phyloP scores from a whole-genome alignment of 2,888 invertebrate species.

The Diarsia dahlii region DNA sequence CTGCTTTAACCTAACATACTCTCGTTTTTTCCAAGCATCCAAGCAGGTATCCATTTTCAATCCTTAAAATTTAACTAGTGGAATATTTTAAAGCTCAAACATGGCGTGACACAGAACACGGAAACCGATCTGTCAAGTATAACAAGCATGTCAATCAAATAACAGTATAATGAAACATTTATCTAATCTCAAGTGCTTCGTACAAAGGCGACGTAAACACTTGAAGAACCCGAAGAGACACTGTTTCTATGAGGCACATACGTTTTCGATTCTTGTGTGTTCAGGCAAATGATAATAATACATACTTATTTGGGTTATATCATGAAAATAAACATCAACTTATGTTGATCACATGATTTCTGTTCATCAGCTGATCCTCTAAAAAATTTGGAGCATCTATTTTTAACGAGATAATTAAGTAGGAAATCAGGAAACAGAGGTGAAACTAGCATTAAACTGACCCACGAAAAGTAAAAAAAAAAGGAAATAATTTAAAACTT shows the following conservation, averaged over 20 bases:
- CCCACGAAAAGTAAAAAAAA: not conserved
- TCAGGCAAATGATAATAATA: not conserved
- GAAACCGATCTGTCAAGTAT: constrained; percentile 57
- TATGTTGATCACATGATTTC: not conserved
- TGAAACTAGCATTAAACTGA: not conserved
- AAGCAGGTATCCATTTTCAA: not conserved
- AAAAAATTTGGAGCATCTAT: not conserved
- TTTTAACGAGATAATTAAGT: not conserved
- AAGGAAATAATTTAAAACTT: no score
- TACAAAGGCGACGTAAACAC: constrained; percentile 54
- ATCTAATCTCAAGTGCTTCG: constrained; percentile 62
- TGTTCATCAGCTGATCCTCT: not conserved
- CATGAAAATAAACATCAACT: not conserved
- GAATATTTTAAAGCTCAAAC: constrained; percentile 21
- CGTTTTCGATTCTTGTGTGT: constrained; percentile 25
- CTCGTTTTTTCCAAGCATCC: not conserved
- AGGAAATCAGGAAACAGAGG: not conserved
- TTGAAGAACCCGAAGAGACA: constrained; percentile 39
- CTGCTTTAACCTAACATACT: not conserved
- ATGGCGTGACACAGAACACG: constrained; percentile 40
- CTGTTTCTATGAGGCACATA: constrained; percentile 35
- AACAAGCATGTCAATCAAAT: constrained; percentile 54
- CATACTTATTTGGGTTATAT: not conserved
- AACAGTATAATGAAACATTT: constrained; percentile 43
- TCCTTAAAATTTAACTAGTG: not conserved